Evolutionary conservation across 2,797 vertebrate species (phyloP), one percentile per base, ranked within the genome.

Genomic region (Manis pentadactyla): DNA sequence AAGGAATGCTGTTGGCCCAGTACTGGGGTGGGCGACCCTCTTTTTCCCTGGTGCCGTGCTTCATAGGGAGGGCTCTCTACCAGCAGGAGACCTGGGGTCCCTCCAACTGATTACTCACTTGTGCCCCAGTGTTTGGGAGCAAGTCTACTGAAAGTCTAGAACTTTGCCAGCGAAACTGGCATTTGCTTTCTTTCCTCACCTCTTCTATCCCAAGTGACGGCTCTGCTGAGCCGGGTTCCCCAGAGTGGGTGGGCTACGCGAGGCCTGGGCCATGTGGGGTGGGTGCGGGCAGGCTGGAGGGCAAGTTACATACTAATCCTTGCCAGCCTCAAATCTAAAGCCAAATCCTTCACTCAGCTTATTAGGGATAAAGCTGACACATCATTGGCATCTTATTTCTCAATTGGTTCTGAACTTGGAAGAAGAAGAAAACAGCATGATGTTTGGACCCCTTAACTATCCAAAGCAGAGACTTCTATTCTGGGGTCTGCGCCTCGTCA

Each of bases 281-380:
- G 1, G 14, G 1, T 2, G 15, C 1, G 18, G 29, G 34, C 5
- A 2, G 21, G 3, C 63, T 2, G 1, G 1, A 13, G 27, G 59
- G 55, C n/a, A 2, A 19, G 31, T 8, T 5, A 39, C 37, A 39
- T 39, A 7, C 39, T 1, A 15, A 18, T 17, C 31, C 39, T 42
- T 7, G 0, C 8, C 29, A 12, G 46, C 71, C 42, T 53, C 3
- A 34, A 13, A 4, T 27, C 84, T 17, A 18, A 59, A 66, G 79
- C 51, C 29, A 23, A 17, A 23, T 10, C 42, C 34, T 49, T 34
- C 11, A 12, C 1, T 31, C 68, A 8, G 61, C 37, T 37, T 25
- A 25, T 34, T 18, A 46, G 21, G n/a, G 21, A 18, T 29, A 51
- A 90, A 25, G 21, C 9, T 14, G 34, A 7, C 25, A 63, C 3